Base-by-base conservation (phyloP, 1,140 invertebrate genomes). In the Neodiprion virginianus region DNA sequence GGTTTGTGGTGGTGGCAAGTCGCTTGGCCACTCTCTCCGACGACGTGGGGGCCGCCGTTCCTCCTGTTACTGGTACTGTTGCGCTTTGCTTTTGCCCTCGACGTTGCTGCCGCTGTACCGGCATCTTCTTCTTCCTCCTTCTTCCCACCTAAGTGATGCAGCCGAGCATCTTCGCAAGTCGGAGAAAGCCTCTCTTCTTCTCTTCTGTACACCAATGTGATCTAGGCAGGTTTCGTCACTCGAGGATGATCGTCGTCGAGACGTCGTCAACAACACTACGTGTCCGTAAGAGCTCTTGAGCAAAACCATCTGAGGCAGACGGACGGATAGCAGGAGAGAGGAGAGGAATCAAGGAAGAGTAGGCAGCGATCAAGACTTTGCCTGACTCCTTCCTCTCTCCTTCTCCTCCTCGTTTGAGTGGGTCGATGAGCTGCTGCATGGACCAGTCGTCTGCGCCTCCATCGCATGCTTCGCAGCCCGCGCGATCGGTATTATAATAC, bases 21-120 rank as follows among this genome's bases (percentile, higher is more conserved):
- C 81, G 87, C 86, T 83, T 84, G 82, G 87, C 86, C 86, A 88
- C 86, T 88, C 86, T 87, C 86, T 85, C 86, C 53, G 53, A 61
- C 53, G 53, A 14, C 11, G 53, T 12, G 53, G 53, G 11, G n/a
- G 53, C 53, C 53, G 53, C 53, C 53, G 53, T 61, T 61, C 11
- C 53, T 17, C 11, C n/a, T 61, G 53, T 17, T 17, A 17, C 83
- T 75, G 80, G 71, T 74, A 71, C n/a, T 72, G 71, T 78, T 79
- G 77, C 71, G 74, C 76, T 76, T 83, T 79, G 77, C 77, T 76
- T 71, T 74, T 75, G 68, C 21, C 65, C 75, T 80, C 75, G 74
- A 81, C 85, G 84, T 84, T 85, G 84, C 84, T 82, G 80, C 82
- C 81, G 72, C 80, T 82, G 80, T 81, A 65, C 72, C 77, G 71